Conservation (phyloP, 2,797 vertebrate species). For the Sebastes cheni region DNA sequence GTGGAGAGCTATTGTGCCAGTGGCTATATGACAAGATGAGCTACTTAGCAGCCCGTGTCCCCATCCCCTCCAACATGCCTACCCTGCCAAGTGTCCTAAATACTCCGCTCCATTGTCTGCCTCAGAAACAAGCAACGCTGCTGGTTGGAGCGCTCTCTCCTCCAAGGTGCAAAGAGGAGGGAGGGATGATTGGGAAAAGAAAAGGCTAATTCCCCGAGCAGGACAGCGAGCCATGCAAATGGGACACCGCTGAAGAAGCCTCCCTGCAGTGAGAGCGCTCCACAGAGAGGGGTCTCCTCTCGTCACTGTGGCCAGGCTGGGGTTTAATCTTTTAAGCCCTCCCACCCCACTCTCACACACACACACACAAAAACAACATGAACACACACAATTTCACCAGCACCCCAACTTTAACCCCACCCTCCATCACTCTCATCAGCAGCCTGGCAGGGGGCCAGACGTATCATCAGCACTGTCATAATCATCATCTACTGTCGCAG, state of each 20-base stretch:
- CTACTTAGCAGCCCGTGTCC: conserved; percentile 67
- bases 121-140: conserved; percentile 59
- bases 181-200: conserved; percentile 51
- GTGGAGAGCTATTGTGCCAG: conserved; percentile 53
- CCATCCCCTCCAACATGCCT: conserved; percentile 54
- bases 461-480: conserved; percentile 36
- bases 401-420: conserved; percentile 27
- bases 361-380: not conserved
- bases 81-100: conserved; percentile 80
- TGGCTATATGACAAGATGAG: conserved; percentile 64
- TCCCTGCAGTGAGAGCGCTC: conserved; percentile 66
- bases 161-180: conserved; percentile 58
- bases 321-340: conserved; percentile 78
- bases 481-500: conserved; percentile 17
- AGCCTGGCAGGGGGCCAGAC: conserved; percentile 39
- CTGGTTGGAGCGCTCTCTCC: conserved; percentile 54
- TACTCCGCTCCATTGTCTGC: conserved; percentile 75
- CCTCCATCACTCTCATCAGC: conserved; percentile 26
- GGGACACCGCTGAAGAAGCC: conserved; percentile 59
- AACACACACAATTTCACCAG: conserved; percentile 5
- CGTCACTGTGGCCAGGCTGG: conserved; percentile 43
- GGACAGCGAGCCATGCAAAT: conserved; percentile 75
- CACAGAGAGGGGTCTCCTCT: conserved; percentile 54
- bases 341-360: conserved; percentile 26
- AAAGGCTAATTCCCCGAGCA: conserved; percentile 73